Evolutionary conservation across 1,140 invertebrate species (phyloP).

Genomic region (Aradophagus sp.): DNA sequence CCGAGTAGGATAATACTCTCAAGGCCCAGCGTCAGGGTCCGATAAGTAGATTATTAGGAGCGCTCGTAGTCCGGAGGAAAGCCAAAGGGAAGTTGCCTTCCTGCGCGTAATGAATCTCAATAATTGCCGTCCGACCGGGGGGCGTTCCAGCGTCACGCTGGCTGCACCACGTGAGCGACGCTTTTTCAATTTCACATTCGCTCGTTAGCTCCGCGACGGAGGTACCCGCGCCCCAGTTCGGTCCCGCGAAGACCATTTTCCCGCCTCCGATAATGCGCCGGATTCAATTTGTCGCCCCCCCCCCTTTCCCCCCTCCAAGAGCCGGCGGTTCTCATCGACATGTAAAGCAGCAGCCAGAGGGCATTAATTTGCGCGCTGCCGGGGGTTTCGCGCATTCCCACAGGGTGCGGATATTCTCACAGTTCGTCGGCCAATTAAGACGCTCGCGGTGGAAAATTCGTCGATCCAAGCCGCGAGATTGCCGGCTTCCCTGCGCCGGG

Average conservation of each 20-base stretch:
- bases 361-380: conserved; percentile 27
- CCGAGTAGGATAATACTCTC: neutral
- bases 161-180: conserved; percentile 42
- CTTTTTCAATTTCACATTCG: conserved; percentile 27
- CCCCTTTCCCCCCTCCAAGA: no score
- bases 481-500: conserved; percentile 2
- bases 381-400: conserved; percentile 18
- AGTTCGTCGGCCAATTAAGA: no score
- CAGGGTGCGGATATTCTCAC: conserved; percentile 49
- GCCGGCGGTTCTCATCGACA: conserved; percentile 11
- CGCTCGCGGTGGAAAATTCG: conserved; percentile 32
- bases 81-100: conserved; percentile 65
- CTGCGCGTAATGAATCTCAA: conserved; percentile 71
- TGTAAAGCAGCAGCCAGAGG: conserved; percentile 18
- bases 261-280: no score
- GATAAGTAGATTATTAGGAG: conserved; percentile 44
- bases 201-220: no score
- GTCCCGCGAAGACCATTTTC: no score
- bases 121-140: conserved; percentile 67
- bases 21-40: conserved; percentile 21
- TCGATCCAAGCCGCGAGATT: conserved; percentile 43
- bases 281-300: no score
- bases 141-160: conserved; percentile 60
- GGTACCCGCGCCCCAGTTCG: no score
- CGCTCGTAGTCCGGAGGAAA: conserved; percentile 25